Evolutionary conservation across 1,140 invertebrate species (phyloP), one percentile per base, ranked within the genome.

Genomic region (Drosophila prosaltans): DNA sequence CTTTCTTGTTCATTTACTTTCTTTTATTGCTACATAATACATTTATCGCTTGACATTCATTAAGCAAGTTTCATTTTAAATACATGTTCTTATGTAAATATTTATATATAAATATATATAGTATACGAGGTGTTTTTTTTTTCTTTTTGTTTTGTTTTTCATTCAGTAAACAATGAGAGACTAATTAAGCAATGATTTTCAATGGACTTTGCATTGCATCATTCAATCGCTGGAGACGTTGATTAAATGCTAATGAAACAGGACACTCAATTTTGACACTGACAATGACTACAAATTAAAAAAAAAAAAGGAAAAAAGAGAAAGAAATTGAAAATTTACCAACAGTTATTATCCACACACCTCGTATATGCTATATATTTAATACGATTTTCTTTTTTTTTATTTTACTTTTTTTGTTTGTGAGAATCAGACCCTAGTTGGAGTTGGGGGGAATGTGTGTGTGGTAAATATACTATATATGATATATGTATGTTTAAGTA

Each of bases 21-120:
- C 2, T 24, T 89, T 85, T 84, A 86, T 84, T 71, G 72, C 83
- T 90, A 91, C 71, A 72, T 89, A 88, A 89, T 89, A 89, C 83
- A 86, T 74, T 80, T 61, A 80, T 68, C 72, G 65, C 73, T 75
- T 73, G 61, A 66, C 75, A 71, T 74, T 62, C 71, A 78, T 74
- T 62, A 48, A 48, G 65, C 54, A 71, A 57, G 51, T 73, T 66
- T 10, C 24, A 60, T 58, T 60, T 60, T 45, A 57, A 74, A 74
- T 32, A 32, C 24, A 51, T 51, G 21, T 51, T 26, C 21, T 51
- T 51, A 51, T 3, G 24, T 51, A 26, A 26, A 36, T 36, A 36
- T 36, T 4, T 36, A 36, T 36, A 36, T 36, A 36, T 36, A 36
- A 4, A 36, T 36, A 36, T 36, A 36, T 36, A 36, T 36, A 36